These are phyloP conservation scores for Nasonia vitripennis DNA, from an alignment of 1,140 invertebrate species.

Conservation along the genomic window DNA sequence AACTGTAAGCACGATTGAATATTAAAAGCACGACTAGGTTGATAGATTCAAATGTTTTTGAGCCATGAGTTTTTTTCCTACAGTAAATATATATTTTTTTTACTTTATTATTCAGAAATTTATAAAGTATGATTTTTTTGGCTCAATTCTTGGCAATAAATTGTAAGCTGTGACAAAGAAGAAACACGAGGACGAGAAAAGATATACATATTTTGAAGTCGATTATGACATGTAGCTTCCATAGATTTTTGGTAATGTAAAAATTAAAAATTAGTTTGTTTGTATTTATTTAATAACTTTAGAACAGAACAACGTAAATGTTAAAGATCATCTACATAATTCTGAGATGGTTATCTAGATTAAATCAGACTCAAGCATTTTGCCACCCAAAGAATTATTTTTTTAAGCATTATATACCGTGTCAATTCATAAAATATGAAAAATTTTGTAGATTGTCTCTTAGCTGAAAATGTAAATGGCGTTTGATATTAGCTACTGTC, in stretches of 20 bases:
- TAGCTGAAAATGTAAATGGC: slow-evolving; percentile 47
- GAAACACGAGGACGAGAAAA: slow-evolving; percentile 33
- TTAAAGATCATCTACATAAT: slow-evolving; percentile 36
- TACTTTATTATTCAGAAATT: slow-evolving; percentile 3
- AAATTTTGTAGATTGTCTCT: slow-evolving; percentile 48
- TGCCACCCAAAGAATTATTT: slow-evolving; percentile 53
- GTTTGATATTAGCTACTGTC: slow-evolving; percentile 44
- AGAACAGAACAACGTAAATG: slow-evolving; percentile 28
- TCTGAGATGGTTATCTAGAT: slow-evolving; percentile 35
- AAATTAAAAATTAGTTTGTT: slow-evolving; percentile 40
- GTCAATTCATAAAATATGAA: slow-evolving; percentile 45
- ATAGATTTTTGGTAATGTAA: slow-evolving; percentile 37
- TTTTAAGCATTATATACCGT: slow-evolving; percentile 50
- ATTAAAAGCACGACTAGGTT: slow-evolving; percentile 26
- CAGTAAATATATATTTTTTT: background rate
- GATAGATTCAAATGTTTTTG: slow-evolving; percentile 20
- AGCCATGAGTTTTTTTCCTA: slow-evolving; percentile 40
- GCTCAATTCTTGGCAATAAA: slow-evolving; percentile 43
- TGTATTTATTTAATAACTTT: slow-evolving; percentile 44
- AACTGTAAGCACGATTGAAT: slow-evolving; percentile 46
- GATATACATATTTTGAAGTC: slow-evolving; percentile 42
- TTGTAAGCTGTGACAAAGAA: slow-evolving; percentile 37
- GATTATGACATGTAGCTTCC: slow-evolving; percentile 39
- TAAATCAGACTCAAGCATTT: slow-evolving; percentile 51
- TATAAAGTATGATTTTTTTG: slow-evolving; percentile 3